These are phyloP conservation scores for Crenuchus spilurus DNA, from an alignment of 2,797 vertebrate genomes.

Conservation along the genomic window DNA sequence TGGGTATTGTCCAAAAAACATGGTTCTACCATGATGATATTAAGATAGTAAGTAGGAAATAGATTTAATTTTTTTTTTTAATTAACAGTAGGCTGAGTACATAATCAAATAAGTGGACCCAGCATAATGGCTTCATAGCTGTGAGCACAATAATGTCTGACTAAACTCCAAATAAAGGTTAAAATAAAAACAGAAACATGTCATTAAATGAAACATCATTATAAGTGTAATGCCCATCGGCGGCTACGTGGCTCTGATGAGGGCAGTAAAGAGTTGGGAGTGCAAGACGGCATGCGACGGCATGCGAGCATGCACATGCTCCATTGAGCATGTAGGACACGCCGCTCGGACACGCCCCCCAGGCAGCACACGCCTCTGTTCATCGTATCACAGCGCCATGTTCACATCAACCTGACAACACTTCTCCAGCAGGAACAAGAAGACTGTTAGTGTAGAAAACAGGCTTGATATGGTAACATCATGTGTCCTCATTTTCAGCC, in stretches of 20 bases:
- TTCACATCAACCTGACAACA: neutral
- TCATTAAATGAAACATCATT: constrained; percentile 31
- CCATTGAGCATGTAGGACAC: constrained; percentile 83
- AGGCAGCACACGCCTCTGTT: neutral
- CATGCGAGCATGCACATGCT: constrained; percentile 77
- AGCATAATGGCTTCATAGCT: neutral
- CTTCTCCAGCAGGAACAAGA: neutral
- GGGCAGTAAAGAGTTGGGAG: constrained; percentile 40
- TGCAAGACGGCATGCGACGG: constrained; percentile 54
- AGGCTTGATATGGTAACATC: too few relatives aligned
- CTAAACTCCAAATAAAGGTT: constrained; percentile 25
- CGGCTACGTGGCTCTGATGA: constrained; percentile 36
- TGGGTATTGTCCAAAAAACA: too few relatives aligned
- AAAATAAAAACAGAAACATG: constrained; percentile 43
- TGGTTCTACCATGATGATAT: too few relatives aligned
- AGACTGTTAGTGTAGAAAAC: too few relatives aligned
- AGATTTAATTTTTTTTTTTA: too few relatives aligned
- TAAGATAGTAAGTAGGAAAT: too few relatives aligned
- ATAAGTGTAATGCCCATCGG: constrained; percentile 25
- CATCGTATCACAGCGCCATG: neutral
- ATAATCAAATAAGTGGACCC: neutral
- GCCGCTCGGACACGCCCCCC: constrained; percentile 48
- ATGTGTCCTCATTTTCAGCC: too few relatives aligned
- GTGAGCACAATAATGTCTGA: constrained; percentile 5
- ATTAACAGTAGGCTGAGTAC: neutral